Base-by-base conservation (phyloP, 2,888 invertebrate genomes). In the Polyommatus icarus region DNA sequence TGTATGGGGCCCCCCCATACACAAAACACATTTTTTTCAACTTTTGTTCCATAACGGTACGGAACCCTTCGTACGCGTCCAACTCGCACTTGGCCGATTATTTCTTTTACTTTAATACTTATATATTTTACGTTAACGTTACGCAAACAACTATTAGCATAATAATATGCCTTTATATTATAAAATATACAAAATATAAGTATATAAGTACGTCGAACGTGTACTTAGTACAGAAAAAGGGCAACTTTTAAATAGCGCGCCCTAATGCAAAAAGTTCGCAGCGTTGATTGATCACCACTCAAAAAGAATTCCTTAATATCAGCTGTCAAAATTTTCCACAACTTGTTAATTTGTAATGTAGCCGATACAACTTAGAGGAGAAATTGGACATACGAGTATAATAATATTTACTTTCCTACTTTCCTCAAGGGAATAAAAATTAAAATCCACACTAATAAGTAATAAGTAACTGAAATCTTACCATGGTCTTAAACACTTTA, bases 241-340 rank as follows among this genome's bases (percentile, higher is more conserved):
- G 29, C 54, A 50, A 75, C 75, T 81, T 79, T 80, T 81, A 79
- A 82, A 80, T 78, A 80, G 78, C 77, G 54, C 57, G 72, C 77
- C 79, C 76, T 80, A 80, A 80, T 81, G 80, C 78, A 80, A 78
- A 82, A 80, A 82, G 77, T 81, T 81, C 40, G 36, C 81, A 83
- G 83, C 83, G 82, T 84, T 92, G 92, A 93, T 92, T 92, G 92
- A 92, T 93, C 87, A 87, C 90, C 88, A 85, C 83, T 82, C 83
- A 83, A 87, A 86, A 88, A 88, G 89, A 88, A 90, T 90, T 90
- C 92, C 90, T 92, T 91, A 91, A 91, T 91, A 92, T 87, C 90
- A 88, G 90, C 90, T 89, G 90, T 90, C 92, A 85, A 88, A 90
- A 90, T 90, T 91, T 90, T 87, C 90, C 87, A 83, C 88, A 83